Evolutionary conservation across 2,113 vertebrate species (phyloP), one percentile per base, ranked within the genome.

Genomic region (Anarhynchus alexandrinus): DNA sequence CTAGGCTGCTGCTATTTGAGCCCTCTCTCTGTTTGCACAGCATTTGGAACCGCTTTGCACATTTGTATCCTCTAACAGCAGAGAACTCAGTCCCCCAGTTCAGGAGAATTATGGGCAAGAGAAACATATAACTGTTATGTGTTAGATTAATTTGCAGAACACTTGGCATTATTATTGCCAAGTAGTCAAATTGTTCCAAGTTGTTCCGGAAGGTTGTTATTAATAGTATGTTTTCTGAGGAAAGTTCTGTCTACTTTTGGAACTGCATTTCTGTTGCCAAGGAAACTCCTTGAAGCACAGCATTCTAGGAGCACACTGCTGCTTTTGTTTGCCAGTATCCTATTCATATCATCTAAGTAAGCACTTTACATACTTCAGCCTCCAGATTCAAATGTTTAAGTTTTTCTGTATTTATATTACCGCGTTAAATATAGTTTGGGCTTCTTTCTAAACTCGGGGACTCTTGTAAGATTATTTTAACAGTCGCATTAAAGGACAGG

Each of bases 221-320:
- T 99, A 98, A 98, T 98, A 98, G 98, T 98, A 98, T 98, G 98
- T 98, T 98, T 98, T 98, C 98, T 98, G 97, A 98, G 97, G 98
- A 98, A 98, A 98, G 98, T 98, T 98, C 98, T 98, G 98, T 99
- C 98, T 99, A 98, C 98, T 98, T 98, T 98, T 98, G 98, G 98
- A 98, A 98, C 98, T 98, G 98, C 98, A 97, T 98, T 98, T 98
- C 97, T 97, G 98, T 99, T 98, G 98, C 98, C 98, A 98, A 96
- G 98, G 98, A 98, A 98, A 99, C 98, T 97, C 98, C 97, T 98
- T 98, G 97, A 98, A 98, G 98, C 97, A 96, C 97, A 98, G 98
- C 98, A 97, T 98, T 98, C 98, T 98, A 98, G 97, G 98, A 98
- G 98, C 97, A 98, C 98, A 98, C 98, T 98, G 98, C 97, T 96